These are phyloP conservation scores for Melospiza georgiana DNA, from an alignment of 2,113 vertebrate genomes.

Conservation along the genomic window DNA sequence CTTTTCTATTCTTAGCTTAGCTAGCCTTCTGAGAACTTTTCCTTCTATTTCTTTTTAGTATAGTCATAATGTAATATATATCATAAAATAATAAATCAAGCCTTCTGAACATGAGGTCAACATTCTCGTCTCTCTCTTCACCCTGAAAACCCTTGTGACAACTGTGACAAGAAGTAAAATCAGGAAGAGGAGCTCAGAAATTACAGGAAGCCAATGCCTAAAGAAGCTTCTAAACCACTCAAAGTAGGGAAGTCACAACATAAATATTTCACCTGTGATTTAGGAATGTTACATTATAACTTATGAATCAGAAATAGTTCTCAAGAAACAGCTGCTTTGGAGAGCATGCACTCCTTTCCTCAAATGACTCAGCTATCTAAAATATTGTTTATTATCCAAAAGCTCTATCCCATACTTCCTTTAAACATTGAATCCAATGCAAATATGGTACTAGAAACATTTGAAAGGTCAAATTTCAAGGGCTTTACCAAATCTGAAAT, in stretches of 20 bases:
- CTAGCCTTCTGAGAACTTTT: too few species aligned
- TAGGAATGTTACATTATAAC: background rate
- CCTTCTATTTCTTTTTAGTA: too few species aligned
- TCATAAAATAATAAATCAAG: too few species aligned
- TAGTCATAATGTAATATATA: too few species aligned
- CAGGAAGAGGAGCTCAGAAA: background rate
- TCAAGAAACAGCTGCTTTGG: background rate
- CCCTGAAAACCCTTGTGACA: too few species aligned
- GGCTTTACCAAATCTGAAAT: background rate
- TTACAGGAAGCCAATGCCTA: background rate
- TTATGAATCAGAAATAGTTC: background rate
- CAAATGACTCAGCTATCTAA: background rate
- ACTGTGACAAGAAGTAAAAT: background rate
- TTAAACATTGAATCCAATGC: background rate
- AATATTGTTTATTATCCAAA: background rate
- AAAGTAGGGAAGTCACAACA: background rate
- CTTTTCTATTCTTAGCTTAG: too few species aligned
- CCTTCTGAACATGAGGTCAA: too few species aligned
- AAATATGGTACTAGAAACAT: background rate
- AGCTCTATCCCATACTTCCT: background rate
- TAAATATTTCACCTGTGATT: background rate
- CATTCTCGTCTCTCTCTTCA: too few species aligned
- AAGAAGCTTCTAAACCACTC: background rate
- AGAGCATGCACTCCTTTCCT: background rate
- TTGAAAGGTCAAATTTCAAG: background rate